A percentile compares a stretch with the other conserved stretches of the same genome.
These are phyloP conservation scores for Hesperia comma DNA, from an alignment of 2,888 invertebrate genomes.

Conservation along the genomic window DNA sequence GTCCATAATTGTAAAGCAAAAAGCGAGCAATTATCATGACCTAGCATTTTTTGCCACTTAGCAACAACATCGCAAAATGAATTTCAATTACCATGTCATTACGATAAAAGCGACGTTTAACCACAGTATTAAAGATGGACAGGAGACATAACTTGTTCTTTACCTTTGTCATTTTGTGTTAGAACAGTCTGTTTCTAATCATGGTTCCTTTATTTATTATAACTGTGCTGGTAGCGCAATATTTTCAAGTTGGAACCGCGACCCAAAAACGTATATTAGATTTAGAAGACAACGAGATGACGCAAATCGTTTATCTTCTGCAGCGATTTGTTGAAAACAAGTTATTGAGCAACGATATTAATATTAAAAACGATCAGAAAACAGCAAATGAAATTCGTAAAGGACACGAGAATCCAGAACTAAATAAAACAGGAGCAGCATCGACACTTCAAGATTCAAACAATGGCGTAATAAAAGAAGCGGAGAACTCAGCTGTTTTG, in stretches of 20 bases:
- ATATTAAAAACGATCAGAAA: not conserved
- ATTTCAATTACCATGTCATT: conserved; percentile 12
- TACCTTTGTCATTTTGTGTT: not conserved
- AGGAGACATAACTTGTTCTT: not conserved
- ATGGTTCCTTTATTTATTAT: not conserved
- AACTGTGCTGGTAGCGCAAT: not conserved
- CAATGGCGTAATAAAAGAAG: not conserved
- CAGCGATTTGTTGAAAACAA: conserved; percentile 11
- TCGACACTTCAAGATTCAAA: not conserved
- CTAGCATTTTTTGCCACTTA: conserved; percentile 10
- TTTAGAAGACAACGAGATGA: conserved; percentile 2
- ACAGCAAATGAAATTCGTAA: not conserved
- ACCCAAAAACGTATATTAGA: not conserved
- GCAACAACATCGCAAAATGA: not conserved
- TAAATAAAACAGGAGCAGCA: not conserved
- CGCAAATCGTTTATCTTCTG: conserved; percentile 10
- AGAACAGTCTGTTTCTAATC: not conserved
- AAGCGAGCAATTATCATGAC: not conserved
- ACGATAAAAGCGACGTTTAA: not conserved
- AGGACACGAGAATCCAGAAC: not conserved
- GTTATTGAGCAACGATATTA: not conserved
- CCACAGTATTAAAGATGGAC: not conserved
- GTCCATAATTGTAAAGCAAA: not conserved
- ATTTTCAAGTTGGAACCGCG: not conserved
- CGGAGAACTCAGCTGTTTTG: not conserved